Percentiles rank a stretch among this genome's conserved stretches.
phyloP scores from a whole-genome alignment of 2,113 vertebrate genomes.

The Plecotus auritus region DNA sequence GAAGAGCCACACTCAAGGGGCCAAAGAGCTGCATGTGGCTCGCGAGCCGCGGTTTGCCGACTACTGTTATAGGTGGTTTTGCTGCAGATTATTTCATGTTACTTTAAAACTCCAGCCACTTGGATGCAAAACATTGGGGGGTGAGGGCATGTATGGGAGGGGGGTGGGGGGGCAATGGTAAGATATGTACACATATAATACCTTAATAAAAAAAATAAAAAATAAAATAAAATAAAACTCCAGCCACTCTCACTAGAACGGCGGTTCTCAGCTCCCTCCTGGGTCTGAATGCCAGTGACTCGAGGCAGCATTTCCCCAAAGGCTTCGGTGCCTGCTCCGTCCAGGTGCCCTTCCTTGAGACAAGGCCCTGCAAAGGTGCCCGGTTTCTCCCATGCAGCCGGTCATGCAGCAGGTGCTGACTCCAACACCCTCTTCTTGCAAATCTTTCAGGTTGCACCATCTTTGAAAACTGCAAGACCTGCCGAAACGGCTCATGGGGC shows the following conservation, averaged over 20 bases:
- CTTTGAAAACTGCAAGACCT: conserved; percentile 98
- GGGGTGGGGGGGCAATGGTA: no score
- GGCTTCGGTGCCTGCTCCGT: not conserved
- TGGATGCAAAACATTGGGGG: no score
- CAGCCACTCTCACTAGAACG: not conserved
- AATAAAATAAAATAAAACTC: no score
- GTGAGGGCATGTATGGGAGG: no score
- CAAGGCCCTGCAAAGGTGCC: not conserved
- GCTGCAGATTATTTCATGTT: not conserved
- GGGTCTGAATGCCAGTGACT: not conserved
- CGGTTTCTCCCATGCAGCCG: fast-evolving
- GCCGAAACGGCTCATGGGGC: conserved; percentile 96
- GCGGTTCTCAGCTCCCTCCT: not conserved
- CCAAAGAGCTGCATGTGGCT: no score
- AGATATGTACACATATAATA: no score
- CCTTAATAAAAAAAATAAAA: no score
- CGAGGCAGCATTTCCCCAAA: not conserved
- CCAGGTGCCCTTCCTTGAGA: not conserved
- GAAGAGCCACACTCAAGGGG: no score
- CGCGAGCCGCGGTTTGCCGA: no score
- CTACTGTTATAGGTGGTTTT: not conserved
- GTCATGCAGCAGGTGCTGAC: not conserved
- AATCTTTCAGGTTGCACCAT: conserved; percentile 87
- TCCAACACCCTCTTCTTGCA: conserved; percentile 8
- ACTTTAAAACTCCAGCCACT: not conserved